phyloP scores from a whole-genome alignment of 2,797 vertebrate species.

The Catamblyrhynchus diadema region DNA sequence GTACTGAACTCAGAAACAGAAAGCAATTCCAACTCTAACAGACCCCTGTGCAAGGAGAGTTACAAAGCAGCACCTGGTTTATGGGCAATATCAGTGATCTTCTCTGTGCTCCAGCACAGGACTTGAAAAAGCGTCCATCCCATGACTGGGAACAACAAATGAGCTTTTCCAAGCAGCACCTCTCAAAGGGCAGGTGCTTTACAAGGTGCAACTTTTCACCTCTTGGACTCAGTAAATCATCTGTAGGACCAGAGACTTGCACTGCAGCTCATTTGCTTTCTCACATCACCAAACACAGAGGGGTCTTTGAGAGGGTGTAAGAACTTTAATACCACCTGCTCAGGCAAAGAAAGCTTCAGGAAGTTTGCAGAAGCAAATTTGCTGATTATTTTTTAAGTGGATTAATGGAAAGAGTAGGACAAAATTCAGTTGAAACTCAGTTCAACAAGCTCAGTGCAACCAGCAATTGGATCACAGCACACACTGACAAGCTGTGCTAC shows the following conservation, averaged over 20 bases:
- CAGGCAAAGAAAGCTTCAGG: not conserved
- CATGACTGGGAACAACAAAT: not conserved
- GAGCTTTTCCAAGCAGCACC: not conserved
- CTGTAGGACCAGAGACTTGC: not conserved
- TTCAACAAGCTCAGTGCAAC: not conserved
- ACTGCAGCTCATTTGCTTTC: not conserved
- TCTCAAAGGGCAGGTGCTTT: not conserved
- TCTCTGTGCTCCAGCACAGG: not conserved
- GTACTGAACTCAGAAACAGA: not conserved
- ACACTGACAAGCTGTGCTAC: not conserved
- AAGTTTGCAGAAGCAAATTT: not conserved
- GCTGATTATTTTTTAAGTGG: not conserved
- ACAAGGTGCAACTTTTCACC: not conserved
- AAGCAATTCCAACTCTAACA: not conserved
- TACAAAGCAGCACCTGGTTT: not conserved
- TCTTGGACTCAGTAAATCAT: not conserved
- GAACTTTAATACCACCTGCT: not conserved
- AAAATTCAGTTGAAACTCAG: not conserved
- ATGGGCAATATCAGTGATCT: not conserved
- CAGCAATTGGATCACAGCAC: not conserved
- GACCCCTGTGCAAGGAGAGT: not conserved
- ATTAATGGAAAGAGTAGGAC: not conserved
- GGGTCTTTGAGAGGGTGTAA: not conserved
- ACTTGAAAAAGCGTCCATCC: not conserved
- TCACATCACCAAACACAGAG: not conserved